Conservation (phyloP, 2,113 vertebrate genomes). For the Calypte anna region DNA sequence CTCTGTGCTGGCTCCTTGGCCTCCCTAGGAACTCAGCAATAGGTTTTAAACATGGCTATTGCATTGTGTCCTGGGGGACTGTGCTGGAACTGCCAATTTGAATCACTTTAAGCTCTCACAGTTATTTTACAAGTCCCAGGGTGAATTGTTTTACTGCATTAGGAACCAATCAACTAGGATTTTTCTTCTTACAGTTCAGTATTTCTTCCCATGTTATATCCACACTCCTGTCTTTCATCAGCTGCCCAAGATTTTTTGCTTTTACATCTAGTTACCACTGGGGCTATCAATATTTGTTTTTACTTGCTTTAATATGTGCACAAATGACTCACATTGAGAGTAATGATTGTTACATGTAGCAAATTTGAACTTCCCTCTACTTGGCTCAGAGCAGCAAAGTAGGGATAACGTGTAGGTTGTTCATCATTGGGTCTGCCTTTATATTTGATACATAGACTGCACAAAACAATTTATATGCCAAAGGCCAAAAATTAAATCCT, state of each 20-base stretch:
- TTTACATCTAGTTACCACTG: constrained; percentile 4
- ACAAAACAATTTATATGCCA: not conserved
- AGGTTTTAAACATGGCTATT: not conserved
- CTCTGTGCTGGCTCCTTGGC: not conserved
- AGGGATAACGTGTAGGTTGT: not conserved
- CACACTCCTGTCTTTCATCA: not conserved
- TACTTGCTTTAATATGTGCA: not conserved
- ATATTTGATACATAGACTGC: not conserved
- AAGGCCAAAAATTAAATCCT: constrained; percentile 3
- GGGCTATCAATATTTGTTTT: constrained; percentile 8
- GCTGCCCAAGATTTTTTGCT: not conserved
- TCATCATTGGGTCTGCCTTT: not conserved
- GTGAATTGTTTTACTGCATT: constrained; percentile 19
- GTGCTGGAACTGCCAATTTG: not conserved
- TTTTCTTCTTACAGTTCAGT: constrained; percentile 47
- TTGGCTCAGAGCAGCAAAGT: not conserved
- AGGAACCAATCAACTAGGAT: constrained; percentile 13
- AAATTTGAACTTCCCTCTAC: not conserved
- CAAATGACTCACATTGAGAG: not conserved
- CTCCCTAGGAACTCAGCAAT: not conserved
- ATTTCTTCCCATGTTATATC: constrained; percentile 14
- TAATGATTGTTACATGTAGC: not conserved
- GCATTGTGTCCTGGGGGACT: not conserved
- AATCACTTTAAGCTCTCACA: constrained; percentile 45
- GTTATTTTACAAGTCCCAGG: constrained; percentile 25